Percentiles rank a stretch among this genome's conserved stretches.
Evolutionary conservation across 1,140 invertebrate species (phyloP).

Genomic region (Drosophila pseudoananassae): DNA sequence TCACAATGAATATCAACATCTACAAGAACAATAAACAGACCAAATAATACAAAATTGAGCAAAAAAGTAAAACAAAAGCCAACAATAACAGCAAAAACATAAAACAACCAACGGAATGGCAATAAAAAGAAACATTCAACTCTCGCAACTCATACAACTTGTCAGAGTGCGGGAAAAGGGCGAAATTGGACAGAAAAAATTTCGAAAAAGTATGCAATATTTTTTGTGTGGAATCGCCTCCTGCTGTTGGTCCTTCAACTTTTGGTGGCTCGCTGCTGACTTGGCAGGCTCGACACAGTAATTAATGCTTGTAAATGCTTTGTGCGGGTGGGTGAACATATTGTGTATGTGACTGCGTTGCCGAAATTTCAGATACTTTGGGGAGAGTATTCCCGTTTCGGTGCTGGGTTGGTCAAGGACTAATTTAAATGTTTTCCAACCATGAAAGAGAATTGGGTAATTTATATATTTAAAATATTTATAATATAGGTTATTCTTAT

Average conservation of each 20-base stretch:
- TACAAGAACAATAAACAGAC: slow-evolving; percentile 46
- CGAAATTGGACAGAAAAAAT: slow-evolving; percentile 34
- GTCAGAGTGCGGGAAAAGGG: slow-evolving; percentile 13
- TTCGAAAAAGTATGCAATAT: slow-evolving; percentile 69
- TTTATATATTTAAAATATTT: no score
- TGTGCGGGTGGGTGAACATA: slow-evolving; percentile 22
- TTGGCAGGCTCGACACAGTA: slow-evolving; percentile 68
- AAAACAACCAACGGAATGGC: slow-evolving; percentile 32
- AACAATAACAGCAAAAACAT: slow-evolving; percentile 8
- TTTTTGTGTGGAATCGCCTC: slow-evolving; percentile 34
- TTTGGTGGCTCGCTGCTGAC: slow-evolving; percentile 42
- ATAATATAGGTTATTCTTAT: no score
- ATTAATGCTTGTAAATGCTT: slow-evolving; percentile 73
- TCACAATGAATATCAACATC: slow-evolving; percentile 41
- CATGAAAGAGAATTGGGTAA: no score
- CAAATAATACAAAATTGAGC: slow-evolving; percentile 38
- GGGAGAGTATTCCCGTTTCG: no score
- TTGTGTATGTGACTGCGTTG: neutral
- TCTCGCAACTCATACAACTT: slow-evolving; percentile 53
- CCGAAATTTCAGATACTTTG: slow-evolving; percentile 23
- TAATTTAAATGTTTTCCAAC: no score
- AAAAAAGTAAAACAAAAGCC: slow-evolving; percentile 29
- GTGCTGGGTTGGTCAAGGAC: neutral
- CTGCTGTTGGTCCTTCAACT: slow-evolving; percentile 43
- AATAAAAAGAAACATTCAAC: slow-evolving; percentile 60